phyloP scores from a whole-genome alignment of 2,113 vertebrate genomes.

The Phalacrocorax aristotelis region DNA sequence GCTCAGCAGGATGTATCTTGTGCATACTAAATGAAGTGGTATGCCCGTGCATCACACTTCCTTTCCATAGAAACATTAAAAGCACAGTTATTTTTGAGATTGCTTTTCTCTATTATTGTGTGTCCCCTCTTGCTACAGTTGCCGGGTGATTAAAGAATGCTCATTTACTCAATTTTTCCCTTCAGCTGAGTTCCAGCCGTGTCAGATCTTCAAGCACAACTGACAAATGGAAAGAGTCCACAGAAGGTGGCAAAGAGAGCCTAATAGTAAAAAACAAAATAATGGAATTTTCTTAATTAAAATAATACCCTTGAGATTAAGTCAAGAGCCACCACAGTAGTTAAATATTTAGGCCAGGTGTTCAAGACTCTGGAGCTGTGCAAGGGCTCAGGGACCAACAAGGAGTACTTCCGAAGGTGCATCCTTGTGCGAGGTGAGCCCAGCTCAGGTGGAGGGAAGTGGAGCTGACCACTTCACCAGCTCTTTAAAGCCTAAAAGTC shows the following conservation, averaged over 20 bases:
- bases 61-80: not conserved
- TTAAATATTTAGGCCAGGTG: not conserved
- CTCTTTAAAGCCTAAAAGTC: not conserved
- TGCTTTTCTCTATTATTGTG: not conserved
- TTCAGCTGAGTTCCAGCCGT: not conserved
- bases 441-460: no score
- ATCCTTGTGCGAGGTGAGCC: not conserved
- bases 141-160: not conserved
- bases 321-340: accelerated
- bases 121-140: not conserved
- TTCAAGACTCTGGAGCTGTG: not conserved
- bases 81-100: not conserved
- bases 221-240: not conserved
- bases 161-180: not conserved
- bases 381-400: accelerated
- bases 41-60: not conserved
- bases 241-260: not conserved
- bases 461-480: not conserved
- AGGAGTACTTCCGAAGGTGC: accelerated
- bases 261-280: not conserved
- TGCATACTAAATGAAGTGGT: not conserved
- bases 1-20: not conserved
- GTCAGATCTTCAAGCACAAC: not conserved
- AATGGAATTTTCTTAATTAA: not conserved
- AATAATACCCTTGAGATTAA: not conserved